A percentile compares a stretch with the other conserved stretches of the same genome.
Conservation (phyloP, 2,888 invertebrate genomes). For the Argyresthia goedartella region DNA sequence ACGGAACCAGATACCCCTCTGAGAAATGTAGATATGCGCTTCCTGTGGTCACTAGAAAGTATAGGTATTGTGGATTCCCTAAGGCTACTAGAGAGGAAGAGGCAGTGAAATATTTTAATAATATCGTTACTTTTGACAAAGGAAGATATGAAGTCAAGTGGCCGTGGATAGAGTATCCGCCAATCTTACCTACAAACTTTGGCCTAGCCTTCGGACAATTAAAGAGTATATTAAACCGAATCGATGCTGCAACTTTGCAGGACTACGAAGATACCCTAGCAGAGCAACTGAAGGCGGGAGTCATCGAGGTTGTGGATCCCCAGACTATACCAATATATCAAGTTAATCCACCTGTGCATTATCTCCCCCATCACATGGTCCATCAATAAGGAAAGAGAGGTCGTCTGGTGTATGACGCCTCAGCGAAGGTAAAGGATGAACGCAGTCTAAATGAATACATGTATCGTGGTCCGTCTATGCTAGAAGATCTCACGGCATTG, state of each 20-base stretch:
- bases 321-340: not conserved
- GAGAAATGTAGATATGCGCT: not conserved
- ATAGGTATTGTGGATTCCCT: not conserved
- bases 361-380: conserved; percentile 15
- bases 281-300: too few relatives aligned
- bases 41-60: not conserved
- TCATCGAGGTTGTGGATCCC: conserved; percentile 1
- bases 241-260: too few relatives aligned
- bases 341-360: conserved; percentile 8
- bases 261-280: too few relatives aligned
- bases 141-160: too few relatives aligned
- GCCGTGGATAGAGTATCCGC: too few relatives aligned
- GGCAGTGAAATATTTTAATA: too few relatives aligned
- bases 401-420: conserved; percentile 2
- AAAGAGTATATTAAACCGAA: too few relatives aligned
- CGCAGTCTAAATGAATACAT: conserved; percentile 4
- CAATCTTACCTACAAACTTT: too few relatives aligned
- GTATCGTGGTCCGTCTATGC: conserved; percentile 1
- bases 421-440: conserved; percentile 4
- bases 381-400: not conserved
- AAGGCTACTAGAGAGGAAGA: too few relatives aligned
- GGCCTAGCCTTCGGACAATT: too few relatives aligned
- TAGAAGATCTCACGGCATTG: conserved; percentile 3
- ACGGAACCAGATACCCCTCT: not conserved
- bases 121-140: too few relatives aligned